These are phyloP conservation scores for Solenodon paradoxus DNA, from an alignment of 2,113 vertebrate species.

Conservation along the genomic window DNA sequence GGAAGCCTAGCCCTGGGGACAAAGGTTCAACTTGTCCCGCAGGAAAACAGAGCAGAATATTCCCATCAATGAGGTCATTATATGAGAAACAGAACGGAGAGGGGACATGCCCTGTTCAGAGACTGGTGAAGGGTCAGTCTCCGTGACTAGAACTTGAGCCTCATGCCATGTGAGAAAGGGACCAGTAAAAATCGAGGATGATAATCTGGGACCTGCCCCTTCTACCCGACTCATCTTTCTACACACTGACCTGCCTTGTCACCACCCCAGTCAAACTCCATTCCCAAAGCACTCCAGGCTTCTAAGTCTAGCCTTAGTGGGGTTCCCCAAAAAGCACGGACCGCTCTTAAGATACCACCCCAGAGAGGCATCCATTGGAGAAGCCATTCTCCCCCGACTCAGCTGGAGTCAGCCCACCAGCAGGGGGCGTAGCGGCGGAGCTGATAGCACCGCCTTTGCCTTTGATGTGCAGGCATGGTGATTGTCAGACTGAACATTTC, in stretches of 20 bases:
- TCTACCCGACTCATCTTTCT: not conserved
- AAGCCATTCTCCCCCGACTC: slow-evolving; percentile 28
- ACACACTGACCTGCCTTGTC: not conserved
- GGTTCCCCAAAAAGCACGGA: not conserved
- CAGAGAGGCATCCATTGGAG: not conserved
- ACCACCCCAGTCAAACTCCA: not conserved
- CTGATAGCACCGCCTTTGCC: slow-evolving; percentile 56
- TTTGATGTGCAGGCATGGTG: slow-evolving; percentile 67
- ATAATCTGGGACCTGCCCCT: not conserved
- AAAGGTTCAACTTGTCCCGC: not conserved
- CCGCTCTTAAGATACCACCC: not conserved
- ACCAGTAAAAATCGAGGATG: not conserved
- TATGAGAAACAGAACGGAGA: not conserved
- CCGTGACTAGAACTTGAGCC: not conserved
- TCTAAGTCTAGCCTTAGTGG: not conserved
- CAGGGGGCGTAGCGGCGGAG: no score
- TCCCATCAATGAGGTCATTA: not conserved
- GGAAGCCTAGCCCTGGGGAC: not conserved
- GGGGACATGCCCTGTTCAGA: not conserved
- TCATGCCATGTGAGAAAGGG: not conserved
- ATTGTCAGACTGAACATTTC: slow-evolving; percentile 71
- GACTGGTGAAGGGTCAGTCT: not conserved
- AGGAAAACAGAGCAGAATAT: not conserved
- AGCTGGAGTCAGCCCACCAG: slow-evolving; percentile 70
- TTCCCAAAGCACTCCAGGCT: not conserved